These are phyloP conservation scores for Tadarida brasiliensis DNA, from an alignment of 2,797 vertebrate species.

Conservation along the genomic window DNA sequence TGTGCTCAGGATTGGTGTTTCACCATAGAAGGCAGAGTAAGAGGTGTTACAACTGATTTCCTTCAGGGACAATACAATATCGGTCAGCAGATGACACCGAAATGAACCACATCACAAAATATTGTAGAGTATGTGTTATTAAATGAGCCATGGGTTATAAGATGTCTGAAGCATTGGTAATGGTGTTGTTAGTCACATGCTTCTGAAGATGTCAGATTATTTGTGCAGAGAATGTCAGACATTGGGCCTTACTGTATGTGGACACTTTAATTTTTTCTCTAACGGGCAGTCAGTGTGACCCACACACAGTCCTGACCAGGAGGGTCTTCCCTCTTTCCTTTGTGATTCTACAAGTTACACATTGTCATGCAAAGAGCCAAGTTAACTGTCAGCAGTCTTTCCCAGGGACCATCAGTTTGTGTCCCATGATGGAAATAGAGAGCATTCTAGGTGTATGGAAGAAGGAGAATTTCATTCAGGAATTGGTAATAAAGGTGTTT, in stretches of 20 bases:
- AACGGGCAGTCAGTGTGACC: background rate
- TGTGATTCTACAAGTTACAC: background rate
- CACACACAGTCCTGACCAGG: background rate
- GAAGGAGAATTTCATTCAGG: background rate
- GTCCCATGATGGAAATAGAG: background rate
- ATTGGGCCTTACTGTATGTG: background rate
- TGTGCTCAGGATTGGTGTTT: no score
- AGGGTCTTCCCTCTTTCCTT: background rate
- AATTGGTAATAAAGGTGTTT: background rate
- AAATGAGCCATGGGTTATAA: no score
- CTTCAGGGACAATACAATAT: background rate
- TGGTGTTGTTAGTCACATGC: no score
- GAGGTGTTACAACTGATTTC: no score
- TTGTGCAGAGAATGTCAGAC: background rate
- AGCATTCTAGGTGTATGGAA: background rate
- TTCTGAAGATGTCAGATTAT: background rate
- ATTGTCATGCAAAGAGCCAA: background rate
- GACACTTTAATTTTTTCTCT: background rate
- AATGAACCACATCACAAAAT: no score
- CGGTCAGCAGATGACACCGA: background rate
- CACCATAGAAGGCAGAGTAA: no score
- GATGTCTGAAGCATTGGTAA: no score
- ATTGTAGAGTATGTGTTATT: no score
- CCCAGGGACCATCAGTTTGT: no score
- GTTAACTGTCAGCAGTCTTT: background rate